A percentile compares a stretch with the other conserved stretches of the same genome.
Conservation (phyloP, 2,113 vertebrate genomes). For the Sphaerodactylus townsendi region DNA sequence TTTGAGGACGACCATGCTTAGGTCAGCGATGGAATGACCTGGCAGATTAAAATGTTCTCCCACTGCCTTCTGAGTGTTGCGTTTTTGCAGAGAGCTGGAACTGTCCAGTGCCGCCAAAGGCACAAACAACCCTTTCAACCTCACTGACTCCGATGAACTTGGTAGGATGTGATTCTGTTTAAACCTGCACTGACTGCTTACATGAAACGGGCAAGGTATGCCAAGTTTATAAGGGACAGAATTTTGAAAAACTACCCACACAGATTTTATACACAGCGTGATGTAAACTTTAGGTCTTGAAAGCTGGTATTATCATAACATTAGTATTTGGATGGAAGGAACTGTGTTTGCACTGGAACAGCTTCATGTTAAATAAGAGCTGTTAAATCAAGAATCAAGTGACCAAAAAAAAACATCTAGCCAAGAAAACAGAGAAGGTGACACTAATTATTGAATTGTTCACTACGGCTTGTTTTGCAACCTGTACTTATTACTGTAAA, state of each 20-base stretch:
- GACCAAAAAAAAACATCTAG: background rate
- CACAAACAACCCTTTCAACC: too few species aligned
- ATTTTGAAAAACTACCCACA: background rate
- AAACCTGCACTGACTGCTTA: background rate
- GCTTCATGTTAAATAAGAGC: background rate
- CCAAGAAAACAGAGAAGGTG: background rate
- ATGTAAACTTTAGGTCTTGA: background rate
- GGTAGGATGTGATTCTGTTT: too few species aligned
- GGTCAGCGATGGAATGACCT: too few species aligned
- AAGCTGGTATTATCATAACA: background rate
- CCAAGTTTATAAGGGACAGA: background rate
- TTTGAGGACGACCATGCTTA: too few species aligned
- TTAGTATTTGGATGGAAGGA: background rate
- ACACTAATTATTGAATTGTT: background rate
- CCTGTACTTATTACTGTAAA: background rate
- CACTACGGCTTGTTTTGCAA: background rate
- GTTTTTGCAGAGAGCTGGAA: too few species aligned
- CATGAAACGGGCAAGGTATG: background rate
- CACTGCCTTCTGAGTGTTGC: too few species aligned
- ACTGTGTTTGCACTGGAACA: background rate
- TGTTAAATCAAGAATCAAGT: background rate
- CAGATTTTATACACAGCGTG: background rate
- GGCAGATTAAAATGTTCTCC: too few species aligned
- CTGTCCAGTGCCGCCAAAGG: too few species aligned
- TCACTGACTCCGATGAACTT: too few species aligned